Conservation (phyloP, 2,888 invertebrate genomes). For the Seira ritae region DNA sequence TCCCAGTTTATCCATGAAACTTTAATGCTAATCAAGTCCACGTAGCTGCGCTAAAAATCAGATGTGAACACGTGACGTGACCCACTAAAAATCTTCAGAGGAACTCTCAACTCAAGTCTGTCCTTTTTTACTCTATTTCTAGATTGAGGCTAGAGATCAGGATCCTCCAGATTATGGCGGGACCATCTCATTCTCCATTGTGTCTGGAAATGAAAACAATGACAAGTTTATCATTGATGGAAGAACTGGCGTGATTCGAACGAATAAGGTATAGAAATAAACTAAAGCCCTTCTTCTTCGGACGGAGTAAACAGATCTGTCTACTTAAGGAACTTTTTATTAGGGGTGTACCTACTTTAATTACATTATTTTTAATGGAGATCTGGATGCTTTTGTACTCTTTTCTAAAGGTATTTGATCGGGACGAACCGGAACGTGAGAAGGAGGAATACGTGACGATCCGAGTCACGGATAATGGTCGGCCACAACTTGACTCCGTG, state of each 20-base stretch:
- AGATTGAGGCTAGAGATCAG: slow-evolving; percentile 85
- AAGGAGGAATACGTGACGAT: slow-evolving; percentile 89
- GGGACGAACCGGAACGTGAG: slow-evolving; percentile 92
- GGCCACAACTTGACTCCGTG: slow-evolving; percentile 91
- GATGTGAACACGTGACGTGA: background rate
- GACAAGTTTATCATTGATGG: slow-evolving; percentile 85
- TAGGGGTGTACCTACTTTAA: background rate
- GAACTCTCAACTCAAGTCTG: background rate
- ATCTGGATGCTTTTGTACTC: background rate
- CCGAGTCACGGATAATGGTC: slow-evolving; percentile 94
- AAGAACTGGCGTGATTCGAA: slow-evolving; percentile 85
- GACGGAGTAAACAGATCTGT: too few relatives aligned
- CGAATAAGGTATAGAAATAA: slow-evolving; percentile 79
- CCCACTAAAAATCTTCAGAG: too few relatives aligned
- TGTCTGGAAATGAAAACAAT: slow-evolving; percentile 84
- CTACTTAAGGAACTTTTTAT: too few relatives aligned
- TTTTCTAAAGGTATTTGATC: slow-evolving; percentile 83
- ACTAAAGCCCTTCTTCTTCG: too few relatives aligned
- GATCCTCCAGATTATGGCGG: slow-evolving; percentile 86
- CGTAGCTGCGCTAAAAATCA: background rate
- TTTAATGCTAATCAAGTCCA: too few relatives aligned
- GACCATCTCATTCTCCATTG: slow-evolving; percentile 89
- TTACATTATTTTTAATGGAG: background rate
- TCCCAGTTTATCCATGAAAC: too few relatives aligned
- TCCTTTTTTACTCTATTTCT: slow-evolving; percentile 32